phyloP scores from a whole-genome alignment of 2,113 vertebrate genomes.

The Osmerus eperlanus region DNA sequence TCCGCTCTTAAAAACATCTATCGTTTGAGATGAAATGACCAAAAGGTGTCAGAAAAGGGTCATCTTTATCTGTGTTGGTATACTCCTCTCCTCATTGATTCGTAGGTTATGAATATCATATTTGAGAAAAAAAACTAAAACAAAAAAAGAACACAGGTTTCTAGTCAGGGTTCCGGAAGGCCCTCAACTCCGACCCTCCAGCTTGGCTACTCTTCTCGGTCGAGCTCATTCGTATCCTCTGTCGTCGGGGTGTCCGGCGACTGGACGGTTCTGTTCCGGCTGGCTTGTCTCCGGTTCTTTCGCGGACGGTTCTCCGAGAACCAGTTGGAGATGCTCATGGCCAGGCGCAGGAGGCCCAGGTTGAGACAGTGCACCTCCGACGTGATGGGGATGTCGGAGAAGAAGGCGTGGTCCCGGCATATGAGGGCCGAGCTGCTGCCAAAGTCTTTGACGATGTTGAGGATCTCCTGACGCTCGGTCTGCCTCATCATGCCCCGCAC shows the following conservation, averaged over 20 bases:
- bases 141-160: too few species aligned
- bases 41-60: not conserved
- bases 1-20: not conserved
- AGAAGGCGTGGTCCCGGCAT: conserved; percentile 72
- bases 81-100: too few species aligned
- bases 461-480: conserved; percentile 78
- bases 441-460: conserved; percentile 81
- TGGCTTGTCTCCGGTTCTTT: conserved; percentile 1
- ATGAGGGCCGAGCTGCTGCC: conserved; percentile 48
- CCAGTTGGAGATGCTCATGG: conserved; percentile 69
- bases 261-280: not conserved
- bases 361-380: conserved; percentile 77
- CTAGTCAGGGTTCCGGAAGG: too few species aligned
- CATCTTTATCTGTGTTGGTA: not conserved
- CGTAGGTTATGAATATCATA: too few species aligned
- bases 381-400: conserved; percentile 77
- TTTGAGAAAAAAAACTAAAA: too few species aligned
- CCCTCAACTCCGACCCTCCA: too few species aligned
- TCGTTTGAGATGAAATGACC: not conserved
- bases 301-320: conserved; percentile 66
- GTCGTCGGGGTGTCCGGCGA: conserved; percentile 25
- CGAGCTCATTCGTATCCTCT: conserved; percentile 30
- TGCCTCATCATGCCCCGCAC: conserved; percentile 78
- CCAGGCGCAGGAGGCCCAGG: conserved; percentile 67
- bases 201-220: too few species aligned